Evolutionary conservation across 2,113 vertebrate species (phyloP).

Genomic region (Mugil cephalus): DNA sequence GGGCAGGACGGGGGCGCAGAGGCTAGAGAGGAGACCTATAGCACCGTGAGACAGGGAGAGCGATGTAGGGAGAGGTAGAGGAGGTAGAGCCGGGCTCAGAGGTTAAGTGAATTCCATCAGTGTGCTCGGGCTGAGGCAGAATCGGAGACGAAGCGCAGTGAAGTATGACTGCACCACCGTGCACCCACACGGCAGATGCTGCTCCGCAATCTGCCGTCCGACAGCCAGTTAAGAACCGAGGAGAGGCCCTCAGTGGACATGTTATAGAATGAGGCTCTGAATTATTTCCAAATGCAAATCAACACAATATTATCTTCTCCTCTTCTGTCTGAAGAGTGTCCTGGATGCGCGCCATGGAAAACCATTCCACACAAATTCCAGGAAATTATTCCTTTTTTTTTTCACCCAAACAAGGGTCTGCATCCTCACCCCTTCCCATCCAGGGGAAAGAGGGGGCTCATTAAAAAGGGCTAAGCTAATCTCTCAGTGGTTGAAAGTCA

Average conservation of each 20-base stretch:
- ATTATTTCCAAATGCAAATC: too few species aligned
- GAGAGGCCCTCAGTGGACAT: not conserved
- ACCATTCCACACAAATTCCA: too few species aligned
- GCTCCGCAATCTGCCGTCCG: conserved; percentile 20
- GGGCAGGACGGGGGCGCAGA: not conserved
- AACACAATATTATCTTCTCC: too few species aligned
- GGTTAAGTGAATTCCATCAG: conserved; percentile 63
- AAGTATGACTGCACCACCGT: conserved; percentile 33
- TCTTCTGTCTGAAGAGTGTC: too few species aligned
- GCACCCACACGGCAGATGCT: not conserved
- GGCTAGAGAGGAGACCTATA: not conserved
- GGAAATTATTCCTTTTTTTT: too few species aligned
- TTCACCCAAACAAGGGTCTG: too few species aligned
- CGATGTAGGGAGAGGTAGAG: conserved; percentile 9
- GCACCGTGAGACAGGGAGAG: conserved; percentile 11
- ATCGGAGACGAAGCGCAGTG: conserved; percentile 31
- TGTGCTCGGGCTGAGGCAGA: conserved; percentile 28
- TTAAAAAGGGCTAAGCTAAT: too few species aligned
- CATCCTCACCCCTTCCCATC: too few species aligned
- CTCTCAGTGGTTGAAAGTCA: too few species aligned
- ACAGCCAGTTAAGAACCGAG: conserved; percentile 39
- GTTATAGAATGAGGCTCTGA: too few species aligned
- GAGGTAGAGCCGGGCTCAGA: conserved; percentile 13
- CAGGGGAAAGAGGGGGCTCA: too few species aligned
- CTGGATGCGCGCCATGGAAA: too few species aligned